Evolutionary conservation across 2,888 invertebrate species (phyloP), one percentile per base, ranked within the genome.

Genomic region (Heteromurus nitidus): DNA sequence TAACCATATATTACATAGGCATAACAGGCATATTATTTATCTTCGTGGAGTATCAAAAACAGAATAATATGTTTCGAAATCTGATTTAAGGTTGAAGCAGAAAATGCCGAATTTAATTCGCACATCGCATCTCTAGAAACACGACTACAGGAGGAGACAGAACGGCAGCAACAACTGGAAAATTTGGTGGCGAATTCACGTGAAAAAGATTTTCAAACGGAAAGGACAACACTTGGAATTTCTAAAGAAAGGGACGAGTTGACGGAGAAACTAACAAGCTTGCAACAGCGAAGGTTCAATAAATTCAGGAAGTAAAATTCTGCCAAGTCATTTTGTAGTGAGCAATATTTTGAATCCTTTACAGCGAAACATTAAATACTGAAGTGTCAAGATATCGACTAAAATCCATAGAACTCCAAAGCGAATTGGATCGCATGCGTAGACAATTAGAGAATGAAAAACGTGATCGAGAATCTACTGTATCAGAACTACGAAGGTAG

Each of bases 361-460:
- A n/a, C 53, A 87, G 87, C 31, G 86, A 87, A 76, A 68, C 73
- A 13, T 67, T 87, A 28, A 83, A 80, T 26, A 68, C 67, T 2
- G 87, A 87, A 75, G 76, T 85, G 11, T 72, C 81, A 1, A 72
- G 77, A 31, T 86, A 85, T 58, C 72, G 87, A 20, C 18, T 87
- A 50, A 83, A 84, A 31, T 82, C 85, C 3, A 85, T 81, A 18
- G 85, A 87, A 68, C 50, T 85, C 2, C 84, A 85, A 65, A 82
- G 50, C 44, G 87, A 87, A 31, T 36, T 85, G 31, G 87, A 87
- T 28, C 83, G 85, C 50, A 55, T 79, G 0, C 82, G 76, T 22
- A 72, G 87, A 24, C 85, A 86, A 68, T 75, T 85, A 50, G 76
- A 84, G 5, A 72, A 24, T 42, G 87, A 86, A 67, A 87, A 86